Conservation (phyloP, 2,113 vertebrate genomes). For the Alethe castanea region DNA sequence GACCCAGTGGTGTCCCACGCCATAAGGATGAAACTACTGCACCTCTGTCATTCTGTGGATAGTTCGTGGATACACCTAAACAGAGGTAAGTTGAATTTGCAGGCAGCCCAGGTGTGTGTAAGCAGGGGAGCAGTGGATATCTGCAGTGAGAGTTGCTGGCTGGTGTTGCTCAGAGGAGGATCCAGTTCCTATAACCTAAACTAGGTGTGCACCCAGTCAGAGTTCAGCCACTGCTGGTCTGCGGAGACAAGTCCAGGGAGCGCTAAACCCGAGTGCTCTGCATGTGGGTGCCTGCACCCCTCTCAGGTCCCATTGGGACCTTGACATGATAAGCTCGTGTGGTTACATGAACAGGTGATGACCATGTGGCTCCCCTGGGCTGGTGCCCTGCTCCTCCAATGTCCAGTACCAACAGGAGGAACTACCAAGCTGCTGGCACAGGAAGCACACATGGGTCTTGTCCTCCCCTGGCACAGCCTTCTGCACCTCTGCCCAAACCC, state of each 20-base stretch:
- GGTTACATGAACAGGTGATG: fast-evolving
- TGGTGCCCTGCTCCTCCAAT: neutral
- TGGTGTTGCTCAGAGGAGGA: neutral
- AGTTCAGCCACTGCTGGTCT: neutral
- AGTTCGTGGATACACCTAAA: neutral
- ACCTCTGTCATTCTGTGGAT: neutral
- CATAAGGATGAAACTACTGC: neutral
- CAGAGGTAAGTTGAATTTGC: neutral
- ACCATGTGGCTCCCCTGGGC: neutral
- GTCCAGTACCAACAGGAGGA: neutral
- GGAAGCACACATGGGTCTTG: fast-evolving
- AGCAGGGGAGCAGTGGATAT: neutral
- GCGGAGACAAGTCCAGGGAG: neutral
- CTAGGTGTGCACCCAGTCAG: fast-evolving
- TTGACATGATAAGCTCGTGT: fast-evolving
- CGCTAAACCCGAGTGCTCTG: fast-evolving
- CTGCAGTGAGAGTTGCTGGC: neutral
- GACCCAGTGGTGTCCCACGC: fast-evolving
- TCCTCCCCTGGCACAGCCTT: too few relatives aligned
- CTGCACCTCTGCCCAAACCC: neutral
- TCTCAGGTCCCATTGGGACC: neutral
- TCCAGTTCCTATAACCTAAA: neutral
- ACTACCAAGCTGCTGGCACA: neutral
- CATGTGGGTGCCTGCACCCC: neutral
- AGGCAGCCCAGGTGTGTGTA: neutral